These are phyloP conservation scores for Kryphioiulus occultus DNA, from an alignment of 2,888 invertebrate species.

Conservation along the genomic window DNA sequence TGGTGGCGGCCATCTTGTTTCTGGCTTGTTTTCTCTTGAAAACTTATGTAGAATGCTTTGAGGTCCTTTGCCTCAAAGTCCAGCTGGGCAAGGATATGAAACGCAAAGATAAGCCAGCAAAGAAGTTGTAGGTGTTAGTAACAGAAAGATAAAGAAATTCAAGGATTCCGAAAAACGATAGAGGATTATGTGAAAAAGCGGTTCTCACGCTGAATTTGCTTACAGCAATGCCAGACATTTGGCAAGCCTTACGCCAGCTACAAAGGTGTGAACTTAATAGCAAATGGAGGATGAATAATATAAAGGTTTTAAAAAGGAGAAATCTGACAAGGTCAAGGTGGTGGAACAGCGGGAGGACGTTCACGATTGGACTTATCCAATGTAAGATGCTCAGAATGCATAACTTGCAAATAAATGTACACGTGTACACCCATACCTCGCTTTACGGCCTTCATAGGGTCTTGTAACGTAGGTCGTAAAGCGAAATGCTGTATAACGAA, in stretches of 20 bases:
- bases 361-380: too few relatives aligned
- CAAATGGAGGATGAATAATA: neutral
- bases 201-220: constrained; percentile 22
- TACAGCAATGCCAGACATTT: neutral
- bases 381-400: too few relatives aligned
- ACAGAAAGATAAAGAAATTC: neutral
- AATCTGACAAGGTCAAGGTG: neutral
- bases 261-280: constrained; percentile 8
- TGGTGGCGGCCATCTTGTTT: constrained; percentile 31
- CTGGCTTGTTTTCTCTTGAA: neutral
- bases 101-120: neutral
- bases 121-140: neutral
- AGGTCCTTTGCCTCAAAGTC: neutral
- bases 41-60: neutral
- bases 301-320: too few relatives aligned
- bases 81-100: neutral
- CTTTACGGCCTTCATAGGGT: too few relatives aligned
- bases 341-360: neutral
- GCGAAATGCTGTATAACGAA: too few relatives aligned
- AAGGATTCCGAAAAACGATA: neutral
- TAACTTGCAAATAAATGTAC: too few relatives aligned
- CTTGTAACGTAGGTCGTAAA: too few relatives aligned
- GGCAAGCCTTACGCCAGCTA: neutral
- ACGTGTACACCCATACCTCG: too few relatives aligned
- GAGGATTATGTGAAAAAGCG: constrained; percentile 11